Conservation (phyloP, 2,797 vertebrate species). For the Centropyge bicolor region DNA sequence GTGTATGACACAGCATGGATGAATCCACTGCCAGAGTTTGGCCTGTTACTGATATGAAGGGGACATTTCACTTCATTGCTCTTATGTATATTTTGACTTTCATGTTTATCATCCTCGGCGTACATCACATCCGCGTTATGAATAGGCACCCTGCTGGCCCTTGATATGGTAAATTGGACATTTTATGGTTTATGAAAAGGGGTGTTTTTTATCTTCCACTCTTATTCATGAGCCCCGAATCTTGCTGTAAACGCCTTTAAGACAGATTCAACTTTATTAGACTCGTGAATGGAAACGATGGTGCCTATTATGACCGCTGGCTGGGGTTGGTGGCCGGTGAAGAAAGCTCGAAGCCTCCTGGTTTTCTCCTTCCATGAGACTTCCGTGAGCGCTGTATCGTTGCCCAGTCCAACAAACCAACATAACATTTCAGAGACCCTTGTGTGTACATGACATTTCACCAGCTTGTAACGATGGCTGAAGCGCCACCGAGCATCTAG, state of each 20-base stretch:
- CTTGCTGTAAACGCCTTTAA: slow-evolving; percentile 76
- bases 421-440: slow-evolving; percentile 38
- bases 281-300: slow-evolving; percentile 77
- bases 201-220: slow-evolving; percentile 80
- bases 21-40: slow-evolving; percentile 76
- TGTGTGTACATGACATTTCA: slow-evolving; percentile 55
- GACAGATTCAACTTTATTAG: slow-evolving; percentile 81
- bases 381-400: slow-evolving; percentile 21
- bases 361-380: slow-evolving; percentile 25
- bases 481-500: slow-evolving; percentile 13
- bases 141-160: slow-evolving; percentile 81
- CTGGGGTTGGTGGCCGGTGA: slow-evolving; percentile 41
- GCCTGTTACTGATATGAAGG: slow-evolving; percentile 78
- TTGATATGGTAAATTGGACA: slow-evolving; percentile 87
- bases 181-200: slow-evolving; percentile 85
- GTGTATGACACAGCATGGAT: slow-evolving; percentile 67
- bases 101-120: slow-evolving; percentile 84
- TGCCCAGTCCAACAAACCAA: slow-evolving; percentile 24
- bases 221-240: slow-evolving; percentile 80
- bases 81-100: slow-evolving; percentile 82
- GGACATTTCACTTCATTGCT: slow-evolving; percentile 71
- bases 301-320: slow-evolving; percentile 55
- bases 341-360: slow-evolving; percentile 28
- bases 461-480: slow-evolving; percentile 35
- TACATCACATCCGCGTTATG: slow-evolving; percentile 79